phyloP scores from a whole-genome alignment of 1,140 invertebrate genomes.

The Papilio dardanus region DNA sequence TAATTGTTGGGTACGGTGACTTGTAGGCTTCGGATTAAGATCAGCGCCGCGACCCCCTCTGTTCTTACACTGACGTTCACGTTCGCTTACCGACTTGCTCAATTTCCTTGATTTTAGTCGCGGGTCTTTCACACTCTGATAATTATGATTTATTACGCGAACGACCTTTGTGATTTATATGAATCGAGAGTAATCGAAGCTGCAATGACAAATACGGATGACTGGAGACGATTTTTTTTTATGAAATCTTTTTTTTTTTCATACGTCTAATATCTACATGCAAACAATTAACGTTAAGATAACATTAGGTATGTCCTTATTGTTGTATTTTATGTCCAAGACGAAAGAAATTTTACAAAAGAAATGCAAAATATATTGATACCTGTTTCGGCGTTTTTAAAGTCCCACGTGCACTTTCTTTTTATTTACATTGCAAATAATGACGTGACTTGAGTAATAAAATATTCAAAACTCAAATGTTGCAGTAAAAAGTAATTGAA shows the following conservation, averaged over 20 bases:
- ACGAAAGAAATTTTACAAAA: background rate
- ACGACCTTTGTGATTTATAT: background rate
- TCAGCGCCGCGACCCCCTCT: conserved; percentile 42
- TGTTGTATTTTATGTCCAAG: background rate
- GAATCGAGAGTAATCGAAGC: background rate
- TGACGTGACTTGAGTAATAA: conserved; percentile 38
- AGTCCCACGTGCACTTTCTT: conserved; percentile 35
- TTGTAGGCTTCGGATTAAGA: conserved; percentile 45
- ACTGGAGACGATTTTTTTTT: background rate
- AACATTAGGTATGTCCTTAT: background rate
- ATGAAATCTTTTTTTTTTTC: too few relatives aligned
- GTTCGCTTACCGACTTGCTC: background rate
- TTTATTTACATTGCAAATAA: conserved; percentile 37
- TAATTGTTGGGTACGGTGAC: conserved; percentile 54
- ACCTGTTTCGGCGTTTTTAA: conserved; percentile 18
- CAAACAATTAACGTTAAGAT: too few relatives aligned
- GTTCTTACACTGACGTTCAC: conserved; percentile 37
- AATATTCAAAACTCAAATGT: conserved; percentile 32
- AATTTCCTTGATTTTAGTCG: conserved; percentile 31
- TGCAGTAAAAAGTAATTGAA: conserved; percentile 35
- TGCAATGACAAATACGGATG: background rate
- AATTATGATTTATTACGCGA: conserved; percentile 7
- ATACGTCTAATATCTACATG: too few relatives aligned
- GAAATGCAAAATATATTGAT: background rate
- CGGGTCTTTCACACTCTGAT: conserved; percentile 16